These are phyloP conservation scores for Sthenelais limicola DNA, from an alignment of 2,888 invertebrate genomes.

Conservation along the genomic window DNA sequence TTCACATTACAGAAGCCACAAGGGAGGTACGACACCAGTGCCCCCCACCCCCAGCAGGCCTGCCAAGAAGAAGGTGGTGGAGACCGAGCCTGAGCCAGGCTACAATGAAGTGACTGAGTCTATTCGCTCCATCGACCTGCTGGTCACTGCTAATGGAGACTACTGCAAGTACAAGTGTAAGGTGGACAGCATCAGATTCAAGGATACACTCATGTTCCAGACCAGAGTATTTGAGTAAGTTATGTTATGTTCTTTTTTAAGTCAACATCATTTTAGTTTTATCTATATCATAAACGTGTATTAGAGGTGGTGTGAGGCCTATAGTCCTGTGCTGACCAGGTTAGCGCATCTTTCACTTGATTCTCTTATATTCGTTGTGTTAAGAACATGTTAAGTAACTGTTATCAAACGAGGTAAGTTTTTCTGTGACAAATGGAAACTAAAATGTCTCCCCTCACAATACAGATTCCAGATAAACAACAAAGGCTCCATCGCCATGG, in stretches of 20 bases:
- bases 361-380: too few relatives aligned
- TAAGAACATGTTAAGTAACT: too few relatives aligned
- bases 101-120: slow-evolving; percentile 66
- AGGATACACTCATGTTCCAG: slow-evolving; percentile 72
- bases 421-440: too few relatives aligned
- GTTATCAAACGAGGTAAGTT: too few relatives aligned
- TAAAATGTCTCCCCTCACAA: too few relatives aligned
- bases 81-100: slow-evolving; percentile 70
- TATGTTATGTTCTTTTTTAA: too few relatives aligned
- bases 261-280: too few relatives aligned
- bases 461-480: slow-evolving; percentile 65
- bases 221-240: slow-evolving; percentile 71
- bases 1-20: slow-evolving; percentile 7
- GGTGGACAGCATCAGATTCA: slow-evolving; percentile 65
- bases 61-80: slow-evolving; percentile 70
- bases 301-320: too few relatives aligned
- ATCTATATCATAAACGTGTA: too few relatives aligned
- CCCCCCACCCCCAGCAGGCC: slow-evolving; percentile 52
- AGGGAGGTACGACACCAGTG: slow-evolving; percentile 16
- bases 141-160: slow-evolving; percentile 68
- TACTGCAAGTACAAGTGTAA: slow-evolving; percentile 68
- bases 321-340: too few relatives aligned
- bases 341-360: too few relatives aligned
- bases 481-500: slow-evolving; percentile 66
- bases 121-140: slow-evolving; percentile 63